Base-by-base conservation (phyloP, 2,797 vertebrate species). In the Champsocephalus gunnari region DNA sequence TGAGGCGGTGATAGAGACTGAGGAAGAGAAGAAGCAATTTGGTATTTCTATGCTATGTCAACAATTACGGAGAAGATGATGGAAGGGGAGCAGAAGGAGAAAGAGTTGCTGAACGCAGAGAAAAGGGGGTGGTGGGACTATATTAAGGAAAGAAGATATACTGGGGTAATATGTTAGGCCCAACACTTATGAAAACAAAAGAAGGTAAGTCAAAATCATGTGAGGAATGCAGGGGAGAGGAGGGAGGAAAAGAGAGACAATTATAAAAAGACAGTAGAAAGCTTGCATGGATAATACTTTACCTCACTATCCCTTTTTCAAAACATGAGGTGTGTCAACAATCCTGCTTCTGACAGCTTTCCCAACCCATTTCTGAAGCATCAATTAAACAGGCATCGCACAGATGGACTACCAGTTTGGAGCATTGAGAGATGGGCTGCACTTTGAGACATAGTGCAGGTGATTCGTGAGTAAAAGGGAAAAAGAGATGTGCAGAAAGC, bases 21-120 rank as follows among this genome's bases (percentile, higher is more conserved):
- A 48, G 21, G 56, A 53, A 71, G 75, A 65, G 58, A 57, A 9
- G 47, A n/a, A 47, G 75, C 8, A 6, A 77, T 68, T 67, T 77
- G 68, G 74, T 84, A 88, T 88, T 87, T 87, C 71, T 73, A 87
- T 81, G 78, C 72, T 53, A 63, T 75, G 83, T 80, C 84, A 78
- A 86, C 83, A 90, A 87, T 87, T 87, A 88, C 56, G 68, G 45
- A 73, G 67, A 66, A 73, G 83, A 79, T 64, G 75, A 89, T 80
- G 59, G 63, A 73, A 61, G n/a, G 56, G 45, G 58, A 58, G 74
- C 56, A 48, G 69, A 61, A 55, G 49, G 38, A 78, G 56, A 80
- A 59, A 2, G 66, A 69, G 80, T 51, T 65, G 79, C 67, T 84
- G 83, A 82, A 82, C 63, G 70, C 69, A 75, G 71, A 64, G 75